A percentile compares a stretch with the other conserved stretches of the same genome.
phyloP scores from a whole-genome alignment of 2,797 vertebrate species.

The Eupleurogrammus muticus region DNA sequence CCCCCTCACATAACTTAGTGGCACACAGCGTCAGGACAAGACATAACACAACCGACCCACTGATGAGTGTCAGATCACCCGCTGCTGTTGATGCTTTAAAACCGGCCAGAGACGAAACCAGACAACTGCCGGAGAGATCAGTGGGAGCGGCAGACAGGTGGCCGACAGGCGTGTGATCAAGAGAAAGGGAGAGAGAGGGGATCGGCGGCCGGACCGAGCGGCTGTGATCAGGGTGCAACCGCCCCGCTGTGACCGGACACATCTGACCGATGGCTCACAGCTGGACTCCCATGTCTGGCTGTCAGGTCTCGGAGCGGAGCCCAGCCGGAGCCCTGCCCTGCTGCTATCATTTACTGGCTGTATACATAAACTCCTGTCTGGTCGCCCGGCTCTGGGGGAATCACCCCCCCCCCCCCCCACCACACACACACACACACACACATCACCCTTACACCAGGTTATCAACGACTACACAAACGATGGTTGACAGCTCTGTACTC shows the following conservation, averaged over 20 bases:
- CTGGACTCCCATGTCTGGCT: constrained; percentile 71
- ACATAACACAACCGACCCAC: constrained; percentile 49
- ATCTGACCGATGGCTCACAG: constrained; percentile 73
- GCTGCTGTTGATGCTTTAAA: constrained; percentile 59
- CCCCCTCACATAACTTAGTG: constrained; percentile 1
- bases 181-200: constrained; percentile 39
- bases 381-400: constrained; percentile 43
- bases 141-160: constrained; percentile 72
- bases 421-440: not conserved
- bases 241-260: constrained; percentile 67
- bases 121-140: constrained; percentile 72
- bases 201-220: constrained; percentile 58
- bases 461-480: constrained; percentile 57
- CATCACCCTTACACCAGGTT: constrained; percentile 44
- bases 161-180: constrained; percentile 63
- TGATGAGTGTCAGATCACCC: constrained; percentile 47
- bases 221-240: constrained; percentile 67
- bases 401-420: constrained; percentile 21
- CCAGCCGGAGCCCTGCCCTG: constrained; percentile 43
- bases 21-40: constrained; percentile 42
- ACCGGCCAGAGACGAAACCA: constrained; percentile 52
- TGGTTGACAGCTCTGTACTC: constrained; percentile 60
- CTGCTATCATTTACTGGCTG: constrained; percentile 58
- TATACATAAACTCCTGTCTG: constrained; percentile 43
- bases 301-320: constrained; percentile 59